Evolutionary conservation across 2,113 vertebrate genomes (phyloP).

Genomic region (Eptesicus fuscus): DNA sequence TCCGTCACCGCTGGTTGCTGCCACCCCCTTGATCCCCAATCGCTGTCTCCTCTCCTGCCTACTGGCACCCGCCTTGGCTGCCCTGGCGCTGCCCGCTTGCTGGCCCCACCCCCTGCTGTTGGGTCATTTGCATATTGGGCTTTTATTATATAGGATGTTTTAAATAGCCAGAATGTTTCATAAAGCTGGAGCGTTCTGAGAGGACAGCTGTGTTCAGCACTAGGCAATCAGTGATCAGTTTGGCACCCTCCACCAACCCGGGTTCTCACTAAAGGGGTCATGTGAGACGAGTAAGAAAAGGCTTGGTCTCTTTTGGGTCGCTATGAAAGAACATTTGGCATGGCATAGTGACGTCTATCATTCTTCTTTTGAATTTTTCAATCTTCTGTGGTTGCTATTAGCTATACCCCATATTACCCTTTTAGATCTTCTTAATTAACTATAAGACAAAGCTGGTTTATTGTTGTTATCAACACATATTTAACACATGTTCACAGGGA

Average conservation of each 20-base stretch:
- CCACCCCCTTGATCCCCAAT: too few species aligned
- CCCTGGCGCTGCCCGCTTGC: too few species aligned
- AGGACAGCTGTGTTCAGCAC: constrained; percentile 52
- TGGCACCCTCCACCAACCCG: constrained; percentile 36
- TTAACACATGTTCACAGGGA: not conserved
- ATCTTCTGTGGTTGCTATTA: not conserved
- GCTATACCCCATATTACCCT: not conserved
- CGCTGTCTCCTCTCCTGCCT: too few species aligned
- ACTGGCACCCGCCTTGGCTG: too few species aligned
- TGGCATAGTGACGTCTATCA: not conserved
- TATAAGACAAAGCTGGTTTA: not conserved
- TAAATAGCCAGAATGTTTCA: constrained; percentile 65
- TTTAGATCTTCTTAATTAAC: not conserved
- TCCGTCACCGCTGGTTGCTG: too few species aligned
- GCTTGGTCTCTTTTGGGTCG: constrained; percentile 41
- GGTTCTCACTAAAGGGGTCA: constrained; percentile 60
- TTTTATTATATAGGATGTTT: not conserved
- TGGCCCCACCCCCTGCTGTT: too few species aligned
- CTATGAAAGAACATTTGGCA: constrained; percentile 50
- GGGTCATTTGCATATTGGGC: too few species aligned
- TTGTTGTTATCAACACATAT: not conserved
- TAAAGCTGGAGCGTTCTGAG: constrained; percentile 64
- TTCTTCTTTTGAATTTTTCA: not conserved
- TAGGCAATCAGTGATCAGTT: constrained; percentile 69
- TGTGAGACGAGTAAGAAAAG: constrained; percentile 56